phyloP scores from a whole-genome alignment of 2,888 invertebrate species.

The Branchipolynoe longqiensis region DNA sequence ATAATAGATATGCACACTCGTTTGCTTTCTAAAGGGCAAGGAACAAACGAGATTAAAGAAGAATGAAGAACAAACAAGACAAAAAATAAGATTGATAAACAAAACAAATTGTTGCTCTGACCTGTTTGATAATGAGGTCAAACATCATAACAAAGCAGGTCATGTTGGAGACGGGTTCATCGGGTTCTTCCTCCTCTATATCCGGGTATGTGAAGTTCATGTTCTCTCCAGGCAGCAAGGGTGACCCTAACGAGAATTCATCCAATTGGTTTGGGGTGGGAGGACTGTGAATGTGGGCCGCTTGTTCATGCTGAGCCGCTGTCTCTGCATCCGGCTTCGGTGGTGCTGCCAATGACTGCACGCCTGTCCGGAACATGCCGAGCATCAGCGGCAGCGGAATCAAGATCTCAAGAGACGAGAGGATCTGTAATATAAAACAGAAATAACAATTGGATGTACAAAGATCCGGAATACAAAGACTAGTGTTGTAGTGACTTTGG shows the following conservation, averaged over 20 bases:
- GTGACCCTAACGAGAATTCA: slow-evolving; percentile 65
- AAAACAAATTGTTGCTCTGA: no score
- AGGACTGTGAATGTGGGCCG: slow-evolving; percentile 5
- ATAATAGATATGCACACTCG: no score
- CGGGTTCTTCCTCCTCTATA: slow-evolving; percentile 70
- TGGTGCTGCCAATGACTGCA: slow-evolving; percentile 83
- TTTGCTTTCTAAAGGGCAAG: no score
- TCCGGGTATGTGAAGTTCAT: slow-evolving; percentile 54
- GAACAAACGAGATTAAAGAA: no score
- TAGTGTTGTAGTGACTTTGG: no score
- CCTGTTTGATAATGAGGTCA: slow-evolving; percentile 96
- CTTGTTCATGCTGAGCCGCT: slow-evolving; percentile 54
- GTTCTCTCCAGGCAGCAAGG: slow-evolving; percentile 73
- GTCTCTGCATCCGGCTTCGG: slow-evolving; percentile 63
- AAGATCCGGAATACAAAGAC: no score
- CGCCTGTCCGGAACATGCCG: slow-evolving; percentile 94
- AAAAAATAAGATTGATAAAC: no score
- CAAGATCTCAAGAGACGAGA: slow-evolving; percentile 93
- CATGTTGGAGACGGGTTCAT: slow-evolving; percentile 85
- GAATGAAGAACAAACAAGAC: no score
- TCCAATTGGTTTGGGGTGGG: slow-evolving; percentile 64
- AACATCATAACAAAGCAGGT: slow-evolving; percentile 98
- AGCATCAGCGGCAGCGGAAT: slow-evolving; percentile 93
- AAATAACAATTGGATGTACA: no score
- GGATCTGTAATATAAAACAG: slow-evolving; percentile 81